Percentiles rank a stretch among this genome's conserved stretches.
phyloP scores from a whole-genome alignment of 2,888 invertebrate species.

The Thecophora atra region DNA sequence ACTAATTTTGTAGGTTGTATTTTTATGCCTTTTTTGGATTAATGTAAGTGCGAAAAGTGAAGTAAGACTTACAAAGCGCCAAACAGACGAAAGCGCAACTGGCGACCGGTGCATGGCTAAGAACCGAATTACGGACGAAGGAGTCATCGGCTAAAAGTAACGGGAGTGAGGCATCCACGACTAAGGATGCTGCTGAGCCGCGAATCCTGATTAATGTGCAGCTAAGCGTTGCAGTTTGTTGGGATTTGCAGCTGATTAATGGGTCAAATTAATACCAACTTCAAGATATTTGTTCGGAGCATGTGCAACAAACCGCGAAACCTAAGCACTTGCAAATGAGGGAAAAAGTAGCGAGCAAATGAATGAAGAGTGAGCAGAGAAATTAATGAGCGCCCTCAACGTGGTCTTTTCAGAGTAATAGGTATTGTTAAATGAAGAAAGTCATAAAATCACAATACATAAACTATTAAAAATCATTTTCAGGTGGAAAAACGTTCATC shows the following conservation, averaged over 20 bases:
- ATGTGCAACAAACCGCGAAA: conserved; percentile 13
- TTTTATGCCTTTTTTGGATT: conserved; percentile 16
- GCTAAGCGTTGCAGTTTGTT: conserved; percentile 31
- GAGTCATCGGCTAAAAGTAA: neutral
- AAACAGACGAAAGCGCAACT: neutral
- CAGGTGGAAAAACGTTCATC: too few species aligned
- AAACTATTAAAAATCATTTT: too few species aligned
- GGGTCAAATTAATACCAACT: conserved; percentile 23
- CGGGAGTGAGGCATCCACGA: neutral
- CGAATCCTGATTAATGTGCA: conserved; percentile 30
- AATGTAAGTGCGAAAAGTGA: neutral
- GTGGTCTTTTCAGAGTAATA: too few species aligned
- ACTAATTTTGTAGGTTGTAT: conserved; percentile 12
- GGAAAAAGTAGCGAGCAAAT: neutral
- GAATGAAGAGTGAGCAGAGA: neutral
- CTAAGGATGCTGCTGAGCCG: conserved; percentile 3
- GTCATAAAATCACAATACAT: too few species aligned
- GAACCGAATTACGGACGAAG: neutral
- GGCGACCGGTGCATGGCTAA: neutral
- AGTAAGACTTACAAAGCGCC: neutral
- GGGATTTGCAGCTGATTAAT: conserved; percentile 25
- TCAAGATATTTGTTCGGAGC: conserved; percentile 6
- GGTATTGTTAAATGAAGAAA: too few species aligned
- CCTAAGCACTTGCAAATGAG: conserved; percentile 3
- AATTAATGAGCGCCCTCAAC: too few species aligned